These are phyloP conservation scores for Bellardia bayeri DNA, from an alignment of 2,888 invertebrate genomes.

Conservation along the genomic window DNA sequence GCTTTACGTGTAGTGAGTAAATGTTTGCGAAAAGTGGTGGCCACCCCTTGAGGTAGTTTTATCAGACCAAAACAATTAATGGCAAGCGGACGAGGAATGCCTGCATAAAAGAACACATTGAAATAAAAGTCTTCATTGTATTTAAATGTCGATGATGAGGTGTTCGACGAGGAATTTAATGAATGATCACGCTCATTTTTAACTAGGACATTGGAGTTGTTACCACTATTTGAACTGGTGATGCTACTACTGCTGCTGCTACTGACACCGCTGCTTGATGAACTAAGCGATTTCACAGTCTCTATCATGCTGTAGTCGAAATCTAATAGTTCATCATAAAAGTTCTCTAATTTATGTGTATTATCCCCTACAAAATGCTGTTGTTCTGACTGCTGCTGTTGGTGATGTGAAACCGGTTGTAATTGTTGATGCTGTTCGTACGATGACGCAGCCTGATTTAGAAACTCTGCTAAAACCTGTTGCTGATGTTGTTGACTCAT, in stretches of 20 bases:
- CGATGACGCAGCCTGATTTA: constrained; percentile 78
- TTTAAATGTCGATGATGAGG: constrained; percentile 75
- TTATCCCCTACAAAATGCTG: constrained; percentile 51
- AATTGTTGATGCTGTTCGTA: constrained; percentile 73
- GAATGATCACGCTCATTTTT: constrained; percentile 67
- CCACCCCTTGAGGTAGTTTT: constrained; percentile 79
- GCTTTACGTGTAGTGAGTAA: constrained; percentile 81
- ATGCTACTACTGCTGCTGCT: constrained; percentile 57
- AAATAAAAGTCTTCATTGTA: constrained; percentile 79
- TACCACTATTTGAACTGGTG: constrained; percentile 62
- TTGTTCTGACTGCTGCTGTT: constrained; percentile 35
- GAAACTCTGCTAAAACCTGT: constrained; percentile 80
- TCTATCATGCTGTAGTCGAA: constrained; percentile 79
- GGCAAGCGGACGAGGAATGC: constrained; percentile 79
- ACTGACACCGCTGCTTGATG: constrained; percentile 58
- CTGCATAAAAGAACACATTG: constrained; percentile 79
- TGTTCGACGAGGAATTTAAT: constrained; percentile 16
- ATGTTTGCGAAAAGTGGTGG: constrained; percentile 80
- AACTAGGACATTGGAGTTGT: constrained; percentile 51
- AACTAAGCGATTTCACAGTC: constrained; percentile 76
- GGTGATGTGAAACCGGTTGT: constrained; percentile 54
- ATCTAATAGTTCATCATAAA: constrained; percentile 65
- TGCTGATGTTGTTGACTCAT: constrained; percentile 81
- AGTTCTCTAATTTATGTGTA: constrained; percentile 28
- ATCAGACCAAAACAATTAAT: constrained; percentile 81